phyloP scores from a whole-genome alignment of 1,140 invertebrate species.

The Heliconius himera region DNA sequence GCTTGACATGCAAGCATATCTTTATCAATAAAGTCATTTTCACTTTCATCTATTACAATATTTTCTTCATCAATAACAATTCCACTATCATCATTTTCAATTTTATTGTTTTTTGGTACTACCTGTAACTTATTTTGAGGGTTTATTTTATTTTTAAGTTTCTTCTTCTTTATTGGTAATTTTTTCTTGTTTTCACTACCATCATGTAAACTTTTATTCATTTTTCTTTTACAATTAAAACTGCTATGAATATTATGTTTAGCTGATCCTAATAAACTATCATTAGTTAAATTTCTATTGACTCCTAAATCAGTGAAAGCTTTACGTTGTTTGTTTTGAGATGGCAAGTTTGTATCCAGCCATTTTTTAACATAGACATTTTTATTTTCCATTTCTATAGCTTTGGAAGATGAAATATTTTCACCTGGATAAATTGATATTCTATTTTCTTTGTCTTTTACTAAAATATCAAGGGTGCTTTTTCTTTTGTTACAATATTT shows the following conservation, averaged over 20 bases:
- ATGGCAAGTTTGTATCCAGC: slow-evolving; percentile 36
- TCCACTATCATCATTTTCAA: slow-evolving; percentile 61
- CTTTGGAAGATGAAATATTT: slow-evolving; percentile 40
- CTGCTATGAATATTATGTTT: slow-evolving; percentile 6
- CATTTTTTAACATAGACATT: slow-evolving; percentile 51
- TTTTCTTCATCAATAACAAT: slow-evolving; percentile 58
- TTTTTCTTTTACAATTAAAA: slow-evolving; percentile 39
- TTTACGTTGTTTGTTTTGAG: slow-evolving; percentile 58
- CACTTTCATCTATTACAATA: slow-evolving; percentile 55
- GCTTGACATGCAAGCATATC: slow-evolving; percentile 60
- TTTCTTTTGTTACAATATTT: slow-evolving; percentile 72
- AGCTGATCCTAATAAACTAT: slow-evolving; percentile 14
- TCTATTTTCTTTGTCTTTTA: slow-evolving; percentile 57
- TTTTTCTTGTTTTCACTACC: slow-evolving; percentile 18
- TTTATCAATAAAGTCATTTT: slow-evolving; percentile 57
- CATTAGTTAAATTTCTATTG: slow-evolving; percentile 40
- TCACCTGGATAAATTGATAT: slow-evolving; percentile 50
- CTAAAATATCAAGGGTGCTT: slow-evolving; percentile 39
- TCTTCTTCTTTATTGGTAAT: slow-evolving; percentile 27
- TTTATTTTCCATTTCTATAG: slow-evolving; percentile 58
- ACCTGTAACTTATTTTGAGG: neutral
- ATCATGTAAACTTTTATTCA: slow-evolving; percentile 30
- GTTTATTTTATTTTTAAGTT: slow-evolving; percentile 16
- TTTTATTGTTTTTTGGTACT: slow-evolving; percentile 28
- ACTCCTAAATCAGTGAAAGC: slow-evolving; percentile 66